Base-by-base conservation (phyloP, 2,113 vertebrate species). In the Bombycilla garrulus region DNA sequence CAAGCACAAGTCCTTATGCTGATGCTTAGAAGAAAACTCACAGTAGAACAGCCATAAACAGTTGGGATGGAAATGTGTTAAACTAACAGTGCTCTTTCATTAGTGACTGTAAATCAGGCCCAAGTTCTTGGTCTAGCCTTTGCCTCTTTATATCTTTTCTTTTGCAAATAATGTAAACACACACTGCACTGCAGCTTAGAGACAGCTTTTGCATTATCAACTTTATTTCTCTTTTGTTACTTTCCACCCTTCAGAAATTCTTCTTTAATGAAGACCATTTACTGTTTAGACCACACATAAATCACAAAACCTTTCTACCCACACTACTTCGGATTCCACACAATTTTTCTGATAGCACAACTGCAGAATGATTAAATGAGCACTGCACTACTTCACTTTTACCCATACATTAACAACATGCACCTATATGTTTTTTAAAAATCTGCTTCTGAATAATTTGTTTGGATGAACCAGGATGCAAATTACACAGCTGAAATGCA, bases 401-500 rank as follows among this genome's bases (percentile, higher is more conserved):
- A 95, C 18, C 14, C 9, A 3, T 38, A 60, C 36, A 69, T 48
- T 51, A 83, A 54, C 40, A 90, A 86, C n/a, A 94, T 3, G 8
- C 17, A 61, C 66, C 13, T 23, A 54, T 11, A 18, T 62, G 38
- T 61, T 13, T 61, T 13, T 1, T 5, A 11, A 45, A 60, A 38
- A 26, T 67, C 45, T 42, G n/a, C 45, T 45, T 69, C 54, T 92
- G 66, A 90, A 89, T 29, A 36, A 57, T 70, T 53, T 64, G 80
- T 86, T 88, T 89, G 42, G 54, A 71, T 26, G 25, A 93, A 87
- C 9, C 50, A 94, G 65, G 50, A 88, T 73, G 22, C 47, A 96
- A 94, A 82, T 65, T 51, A 78, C 70, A 94, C 89, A 86, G 86
- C 88, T 94, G 86, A 91, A 57, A 87, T 64, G 15, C 65, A 90